A percentile compares a stretch with the other conserved stretches of the same genome.
These are phyloP conservation scores for Nesoenas mayeri DNA, from an alignment of 2,113 vertebrate genomes.

Conservation along the genomic window DNA sequence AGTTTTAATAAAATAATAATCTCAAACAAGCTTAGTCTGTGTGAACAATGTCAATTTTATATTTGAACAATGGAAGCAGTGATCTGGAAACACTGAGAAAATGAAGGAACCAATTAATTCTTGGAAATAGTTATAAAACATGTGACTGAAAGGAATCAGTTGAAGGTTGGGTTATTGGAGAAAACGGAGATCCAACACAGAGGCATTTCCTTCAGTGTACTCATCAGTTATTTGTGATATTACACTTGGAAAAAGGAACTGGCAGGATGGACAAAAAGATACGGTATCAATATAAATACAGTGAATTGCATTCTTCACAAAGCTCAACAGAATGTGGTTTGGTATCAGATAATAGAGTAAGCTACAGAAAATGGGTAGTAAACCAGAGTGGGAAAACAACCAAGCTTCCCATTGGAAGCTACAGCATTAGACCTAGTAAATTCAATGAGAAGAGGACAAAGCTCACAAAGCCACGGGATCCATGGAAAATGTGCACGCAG, in stretches of 20 bases:
- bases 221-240: background rate
- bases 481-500: background rate
- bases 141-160: background rate
- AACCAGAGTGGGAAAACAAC: background rate
- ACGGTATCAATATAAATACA: background rate
- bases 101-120: background rate
- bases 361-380: background rate
- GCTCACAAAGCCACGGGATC: background rate
- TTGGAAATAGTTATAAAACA: background rate
- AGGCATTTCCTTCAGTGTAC: background rate
- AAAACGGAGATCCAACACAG: background rate
- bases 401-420: background rate
- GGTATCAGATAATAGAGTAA: background rate
- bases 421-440: background rate
- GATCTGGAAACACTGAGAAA: background rate
- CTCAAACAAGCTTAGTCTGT: background rate
- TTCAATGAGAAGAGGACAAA: background rate
- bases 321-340: background rate
- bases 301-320: background rate
- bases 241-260: background rate
- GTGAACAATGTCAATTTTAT: background rate
- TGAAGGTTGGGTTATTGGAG: background rate
- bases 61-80: background rate
- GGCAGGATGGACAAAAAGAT: background rate
- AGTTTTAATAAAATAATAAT: background rate